Conservation (phyloP, 2,113 vertebrate genomes). For the Mus pahari region DNA sequence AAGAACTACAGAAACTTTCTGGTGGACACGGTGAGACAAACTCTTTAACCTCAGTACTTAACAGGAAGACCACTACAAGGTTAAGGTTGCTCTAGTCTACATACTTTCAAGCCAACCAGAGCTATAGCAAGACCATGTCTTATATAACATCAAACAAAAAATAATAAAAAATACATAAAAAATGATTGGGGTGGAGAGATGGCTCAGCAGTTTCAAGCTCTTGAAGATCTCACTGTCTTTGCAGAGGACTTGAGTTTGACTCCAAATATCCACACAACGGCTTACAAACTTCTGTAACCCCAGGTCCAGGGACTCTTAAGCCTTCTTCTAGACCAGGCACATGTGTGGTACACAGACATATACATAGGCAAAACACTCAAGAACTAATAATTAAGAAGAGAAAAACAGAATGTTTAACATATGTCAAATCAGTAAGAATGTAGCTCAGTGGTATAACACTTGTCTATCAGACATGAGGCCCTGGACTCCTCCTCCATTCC, state of each 20-base stretch:
- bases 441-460: not conserved
- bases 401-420: not conserved
- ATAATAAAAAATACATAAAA: not conserved
- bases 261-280: not conserved
- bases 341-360: not conserved
- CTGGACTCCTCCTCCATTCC: not conserved
- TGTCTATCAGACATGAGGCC: not conserved
- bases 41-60: not conserved
- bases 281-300: not conserved
- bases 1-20: not conserved
- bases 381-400: not conserved
- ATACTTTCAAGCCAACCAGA: not conserved
- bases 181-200: not conserved
- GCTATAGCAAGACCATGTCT: not conserved
- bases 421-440: not conserved
- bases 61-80: not conserved
- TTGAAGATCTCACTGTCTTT: not conserved
- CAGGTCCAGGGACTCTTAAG: not conserved
- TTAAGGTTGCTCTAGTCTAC: not conserved
- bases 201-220: not conserved
- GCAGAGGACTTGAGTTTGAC: not conserved
- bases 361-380: not conserved
- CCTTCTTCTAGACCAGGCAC: not conserved
- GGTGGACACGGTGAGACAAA: not conserved
- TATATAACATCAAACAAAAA: not conserved